Conservation (phyloP, 53 echinoderm and acorn worm species). For the Actinopyga echinites region DNA sequence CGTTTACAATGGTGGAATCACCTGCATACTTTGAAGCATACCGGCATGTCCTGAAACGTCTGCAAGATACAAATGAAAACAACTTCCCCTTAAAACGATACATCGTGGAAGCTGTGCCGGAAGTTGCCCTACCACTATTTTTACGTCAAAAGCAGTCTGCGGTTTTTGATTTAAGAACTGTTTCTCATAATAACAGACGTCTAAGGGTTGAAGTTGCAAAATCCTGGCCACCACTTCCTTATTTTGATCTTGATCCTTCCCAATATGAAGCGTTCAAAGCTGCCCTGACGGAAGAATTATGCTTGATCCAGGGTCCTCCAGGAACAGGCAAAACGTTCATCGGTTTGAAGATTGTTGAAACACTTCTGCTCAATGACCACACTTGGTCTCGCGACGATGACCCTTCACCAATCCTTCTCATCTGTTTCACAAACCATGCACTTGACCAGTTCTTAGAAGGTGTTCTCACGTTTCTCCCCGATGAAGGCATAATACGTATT, state of each 20-base stretch:
- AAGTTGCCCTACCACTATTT: slow-evolving; percentile 62
- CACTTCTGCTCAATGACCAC: slow-evolving; percentile 65
- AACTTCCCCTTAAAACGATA: slow-evolving; percentile 69
- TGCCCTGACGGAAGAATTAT: slow-evolving; percentile 84
- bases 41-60: slow-evolving; percentile 71
- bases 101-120: slow-evolving; percentile 51
- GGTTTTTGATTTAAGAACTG: slow-evolving; percentile 48
- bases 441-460: slow-evolving; percentile 96
- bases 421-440: slow-evolving; percentile 90
- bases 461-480: slow-evolving; percentile 57
- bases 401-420: slow-evolving; percentile 68
- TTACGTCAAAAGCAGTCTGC: slow-evolving; percentile 22
- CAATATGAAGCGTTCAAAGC: slow-evolving; percentile 76
- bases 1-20: slow-evolving; percentile 88
- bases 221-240: slow-evolving; percentile 54
- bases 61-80: slow-evolving; percentile 61
- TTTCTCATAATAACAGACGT: neutral
- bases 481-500: slow-evolving; percentile 70
- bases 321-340: slow-evolving; percentile 96
- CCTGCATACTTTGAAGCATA: slow-evolving; percentile 89
- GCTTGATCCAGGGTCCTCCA: slow-evolving; percentile 92
- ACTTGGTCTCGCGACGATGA: slow-evolving; percentile 47
- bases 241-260: slow-evolving; percentile 66
- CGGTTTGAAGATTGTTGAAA: slow-evolving; percentile 84
- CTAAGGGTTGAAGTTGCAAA: neutral